These are phyloP conservation scores for Drosophila stalkeri DNA, from an alignment of 2,888 invertebrate species.

Conservation along the genomic window DNA sequence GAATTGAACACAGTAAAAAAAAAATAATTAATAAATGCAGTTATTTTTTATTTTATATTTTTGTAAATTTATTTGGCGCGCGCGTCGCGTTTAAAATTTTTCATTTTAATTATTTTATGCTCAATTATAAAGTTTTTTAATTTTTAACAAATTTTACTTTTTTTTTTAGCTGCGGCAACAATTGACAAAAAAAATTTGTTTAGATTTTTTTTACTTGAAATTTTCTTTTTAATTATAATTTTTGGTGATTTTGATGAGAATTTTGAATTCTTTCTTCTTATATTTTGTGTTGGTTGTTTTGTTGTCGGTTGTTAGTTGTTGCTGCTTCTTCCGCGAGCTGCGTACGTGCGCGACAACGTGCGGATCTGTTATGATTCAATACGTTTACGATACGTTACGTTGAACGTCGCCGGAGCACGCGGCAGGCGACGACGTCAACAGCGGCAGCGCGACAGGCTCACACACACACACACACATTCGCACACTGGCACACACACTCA, in stretches of 20 bases:
- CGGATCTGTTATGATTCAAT: constrained; percentile 84
- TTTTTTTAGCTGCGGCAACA: constrained; percentile 50
- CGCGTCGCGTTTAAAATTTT: constrained; percentile 49
- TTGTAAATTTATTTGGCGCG: constrained; percentile 27
- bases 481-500: constrained; percentile 15
- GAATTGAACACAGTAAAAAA: constrained; percentile 50
- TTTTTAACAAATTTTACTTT: background rate
- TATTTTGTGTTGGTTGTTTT: constrained; percentile 29
- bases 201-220: constrained; percentile 9
- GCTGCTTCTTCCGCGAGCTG: constrained; percentile 81
- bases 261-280: constrained; percentile 12
- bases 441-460: constrained; percentile 71
- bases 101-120: background rate
- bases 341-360: constrained; percentile 85
- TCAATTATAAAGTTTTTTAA: constrained; percentile 1
- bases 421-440: constrained; percentile 68
- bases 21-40: constrained; percentile 37
- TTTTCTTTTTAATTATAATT: constrained; percentile 23
- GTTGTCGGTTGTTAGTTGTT: constrained; percentile 24
- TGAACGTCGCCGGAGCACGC: constrained; percentile 71
- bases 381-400: constrained; percentile 79
- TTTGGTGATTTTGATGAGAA: constrained; percentile 25
- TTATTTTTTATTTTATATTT: constrained; percentile 23
- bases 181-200: constrained; percentile 17
- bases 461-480: constrained; percentile 31